Conservation (phyloP, 2,888 invertebrate genomes). For the Cerastis leucographa region DNA sequence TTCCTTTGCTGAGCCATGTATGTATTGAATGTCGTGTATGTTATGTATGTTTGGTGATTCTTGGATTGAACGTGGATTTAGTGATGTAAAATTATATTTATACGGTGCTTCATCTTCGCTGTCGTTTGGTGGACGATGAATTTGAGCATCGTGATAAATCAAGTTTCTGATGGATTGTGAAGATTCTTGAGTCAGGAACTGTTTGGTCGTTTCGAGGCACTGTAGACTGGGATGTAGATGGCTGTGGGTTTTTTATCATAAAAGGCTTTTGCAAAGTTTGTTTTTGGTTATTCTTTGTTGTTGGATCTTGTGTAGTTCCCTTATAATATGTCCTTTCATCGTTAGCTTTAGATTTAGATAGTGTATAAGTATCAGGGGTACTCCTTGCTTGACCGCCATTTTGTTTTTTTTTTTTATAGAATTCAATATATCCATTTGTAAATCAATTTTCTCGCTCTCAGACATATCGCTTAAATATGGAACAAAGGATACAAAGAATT, state of each 20-base stretch:
- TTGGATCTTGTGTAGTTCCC: conserved; percentile 22
- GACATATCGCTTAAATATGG: conserved; percentile 36
- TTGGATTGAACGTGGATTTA: conserved; percentile 19
- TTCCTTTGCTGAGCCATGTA: conserved; percentile 17
- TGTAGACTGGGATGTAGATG: conserved; percentile 22
- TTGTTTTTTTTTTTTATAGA: conserved; percentile 17
- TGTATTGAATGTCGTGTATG: conserved; percentile 8
- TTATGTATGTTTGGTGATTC: conserved; percentile 7
- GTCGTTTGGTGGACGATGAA: conserved; percentile 9
- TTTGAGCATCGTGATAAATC: conserved; percentile 20
- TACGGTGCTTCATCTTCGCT: conserved; percentile 10
- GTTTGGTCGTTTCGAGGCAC: conserved; percentile 17
- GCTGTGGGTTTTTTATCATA: conserved; percentile 16
- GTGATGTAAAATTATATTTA: conserved; percentile 19
- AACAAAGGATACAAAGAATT: conserved; percentile 28
- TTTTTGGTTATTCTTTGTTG: conserved; percentile 20
- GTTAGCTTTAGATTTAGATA: conserved; percentile 15
- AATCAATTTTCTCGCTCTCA: conserved; percentile 33
- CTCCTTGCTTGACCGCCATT: conserved; percentile 15
- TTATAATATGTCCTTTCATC: conserved; percentile 17
- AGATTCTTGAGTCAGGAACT: conserved; percentile 23
- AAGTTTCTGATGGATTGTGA: conserved; percentile 12
- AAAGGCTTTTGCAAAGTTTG: conserved; percentile 20
- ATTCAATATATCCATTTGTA: conserved; percentile 32
- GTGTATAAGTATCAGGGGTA: conserved; percentile 17